A percentile compares a stretch with the other conserved stretches of the same genome.
Evolutionary conservation across 1,140 invertebrate genomes (phyloP).

Genomic region (Telenomus remus): DNA sequence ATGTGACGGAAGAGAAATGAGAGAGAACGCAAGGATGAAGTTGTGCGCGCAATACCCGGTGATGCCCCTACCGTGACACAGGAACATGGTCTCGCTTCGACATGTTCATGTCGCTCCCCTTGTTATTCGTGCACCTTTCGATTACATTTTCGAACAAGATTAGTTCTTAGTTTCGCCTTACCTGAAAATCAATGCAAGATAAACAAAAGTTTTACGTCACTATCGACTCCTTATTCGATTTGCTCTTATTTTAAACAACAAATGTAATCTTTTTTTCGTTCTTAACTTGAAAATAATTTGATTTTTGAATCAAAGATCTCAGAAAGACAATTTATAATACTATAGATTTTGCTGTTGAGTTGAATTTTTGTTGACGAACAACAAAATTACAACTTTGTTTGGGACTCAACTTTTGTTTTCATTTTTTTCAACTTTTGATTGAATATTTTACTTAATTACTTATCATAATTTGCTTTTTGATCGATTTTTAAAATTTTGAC

Average conservation of each 20-base stretch:
- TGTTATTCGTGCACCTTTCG: conserved; percentile 48
- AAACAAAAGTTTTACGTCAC: conserved; percentile 57
- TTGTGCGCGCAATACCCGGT: conserved; percentile 44
- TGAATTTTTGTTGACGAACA: background rate
- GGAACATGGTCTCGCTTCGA: conserved; percentile 56
- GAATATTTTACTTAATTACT: background rate
- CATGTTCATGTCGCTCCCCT: conserved; percentile 56
- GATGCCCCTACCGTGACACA: conserved; percentile 70
- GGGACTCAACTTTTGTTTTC: too few relatives aligned
- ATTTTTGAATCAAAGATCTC: background rate
- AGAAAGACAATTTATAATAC: conserved; percentile 4
- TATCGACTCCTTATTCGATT: conserved; percentile 29
- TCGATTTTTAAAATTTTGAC: background rate
- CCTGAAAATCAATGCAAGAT: conserved; percentile 69
- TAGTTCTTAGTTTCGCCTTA: conserved; percentile 68
- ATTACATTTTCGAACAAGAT: conserved; percentile 63
- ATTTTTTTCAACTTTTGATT: background rate
- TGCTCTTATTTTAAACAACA: conserved; percentile 7
- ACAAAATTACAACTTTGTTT: too few relatives aligned
- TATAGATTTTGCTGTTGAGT: conserved; percentile 2
- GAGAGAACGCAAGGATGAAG: conserved; percentile 38
- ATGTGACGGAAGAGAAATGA: conserved; percentile 24
- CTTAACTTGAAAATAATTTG: conserved; percentile 8
- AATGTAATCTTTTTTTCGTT: background rate
- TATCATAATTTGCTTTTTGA: conserved; percentile 1